phyloP scores from a whole-genome alignment of 2,113 vertebrate genomes.

The Grantiella picta region DNA sequence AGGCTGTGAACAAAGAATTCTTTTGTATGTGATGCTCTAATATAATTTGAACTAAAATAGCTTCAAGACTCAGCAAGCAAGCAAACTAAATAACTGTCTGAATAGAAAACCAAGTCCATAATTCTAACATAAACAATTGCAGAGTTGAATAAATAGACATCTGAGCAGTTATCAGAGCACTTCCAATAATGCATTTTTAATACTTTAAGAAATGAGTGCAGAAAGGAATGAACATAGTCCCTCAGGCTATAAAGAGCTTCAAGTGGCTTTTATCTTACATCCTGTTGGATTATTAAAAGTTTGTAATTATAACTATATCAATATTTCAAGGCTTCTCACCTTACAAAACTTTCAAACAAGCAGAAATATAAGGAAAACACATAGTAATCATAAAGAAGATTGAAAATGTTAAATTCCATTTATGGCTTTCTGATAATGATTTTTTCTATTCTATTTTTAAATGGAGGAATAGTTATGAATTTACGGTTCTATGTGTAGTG shows the following conservation, averaged over 20 bases:
- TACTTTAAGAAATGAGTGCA: conserved; percentile 1
- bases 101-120: conserved; percentile 25
- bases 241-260: conserved; percentile 27
- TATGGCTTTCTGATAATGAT: neutral
- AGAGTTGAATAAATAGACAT: conserved; percentile 24
- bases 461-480: neutral
- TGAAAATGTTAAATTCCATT: neutral
- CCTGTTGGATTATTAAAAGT: conserved; percentile 35
- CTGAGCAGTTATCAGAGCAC: conserved; percentile 13
- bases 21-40: neutral
- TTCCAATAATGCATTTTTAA: conserved; percentile 50
- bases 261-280: conserved; percentile 42
- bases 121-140: conserved; percentile 43
- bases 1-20: conserved; percentile 19
- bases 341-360: neutral
- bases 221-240: conserved; percentile 14
- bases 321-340: conserved; percentile 23
- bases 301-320: conserved; percentile 32
- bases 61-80: conserved; percentile 5
- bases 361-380: neutral
- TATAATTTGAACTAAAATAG: conserved; percentile 40
- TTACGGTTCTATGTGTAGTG: neutral
- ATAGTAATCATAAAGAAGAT: neutral
- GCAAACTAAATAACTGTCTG: neutral
- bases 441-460: neutral